Percentiles rank a stretch among this genome's conserved stretches.
Conservation (phyloP, 2,797 vertebrate genomes). For the Silurus aristotelis region DNA sequence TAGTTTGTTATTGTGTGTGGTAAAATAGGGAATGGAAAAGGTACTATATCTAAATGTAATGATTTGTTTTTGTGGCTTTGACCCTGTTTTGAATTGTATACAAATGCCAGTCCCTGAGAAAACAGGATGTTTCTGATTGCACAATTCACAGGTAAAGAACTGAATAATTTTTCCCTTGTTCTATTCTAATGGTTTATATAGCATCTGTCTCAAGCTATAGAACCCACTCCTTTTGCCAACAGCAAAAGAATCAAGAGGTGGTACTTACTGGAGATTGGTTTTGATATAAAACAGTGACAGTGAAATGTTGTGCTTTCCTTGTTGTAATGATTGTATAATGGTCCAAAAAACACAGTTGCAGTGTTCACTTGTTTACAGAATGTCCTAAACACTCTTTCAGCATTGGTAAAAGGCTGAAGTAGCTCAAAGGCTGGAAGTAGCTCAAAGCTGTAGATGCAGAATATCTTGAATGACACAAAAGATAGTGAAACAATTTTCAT, state of each 20-base stretch:
- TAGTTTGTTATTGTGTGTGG: not conserved
- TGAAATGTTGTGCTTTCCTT: slow-evolving; percentile 30
- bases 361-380: slow-evolving; percentile 30
- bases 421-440: not conserved
- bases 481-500: not conserved
- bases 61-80: not conserved
- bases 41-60: not conserved
- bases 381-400: slow-evolving; percentile 15
- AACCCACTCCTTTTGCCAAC: slow-evolving; percentile 14
- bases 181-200: slow-evolving; percentile 27
- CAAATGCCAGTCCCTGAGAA: slow-evolving; percentile 13
- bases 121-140: not conserved
- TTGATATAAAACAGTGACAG: slow-evolving; percentile 47
- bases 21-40: not conserved
- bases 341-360: slow-evolving; percentile 22
- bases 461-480: not conserved
- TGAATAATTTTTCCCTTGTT: not conserved
- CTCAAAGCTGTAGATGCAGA: not conserved
- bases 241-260: slow-evolving; percentile 27
- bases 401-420: slow-evolving; percentile 18
- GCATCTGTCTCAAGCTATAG: slow-evolving; percentile 6
- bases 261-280: slow-evolving; percentile 37
- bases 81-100: slow-evolving; percentile 12
- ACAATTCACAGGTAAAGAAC: not conserved
- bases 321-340: slow-evolving; percentile 7